phyloP scores from a whole-genome alignment of 2,888 invertebrate genomes.

The Harpagoxenus sublaevis region DNA sequence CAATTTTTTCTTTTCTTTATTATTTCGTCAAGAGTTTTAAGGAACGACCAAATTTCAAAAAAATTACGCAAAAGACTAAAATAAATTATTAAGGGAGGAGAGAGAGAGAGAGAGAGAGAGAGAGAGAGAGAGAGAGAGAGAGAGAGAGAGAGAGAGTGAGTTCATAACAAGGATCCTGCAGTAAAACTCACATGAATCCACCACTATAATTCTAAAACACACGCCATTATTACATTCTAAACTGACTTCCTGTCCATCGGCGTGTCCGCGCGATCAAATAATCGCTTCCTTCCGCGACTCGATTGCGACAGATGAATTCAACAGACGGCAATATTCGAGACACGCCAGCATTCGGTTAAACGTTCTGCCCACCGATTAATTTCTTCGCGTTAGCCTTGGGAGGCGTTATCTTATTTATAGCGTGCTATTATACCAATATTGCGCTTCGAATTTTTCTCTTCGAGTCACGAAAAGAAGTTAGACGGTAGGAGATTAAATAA shows the following conservation, averaged over 20 bases:
- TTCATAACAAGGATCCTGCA: neutral
- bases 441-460: conserved; percentile 28
- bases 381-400: conserved; percentile 62
- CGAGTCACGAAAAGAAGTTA: conserved; percentile 2
- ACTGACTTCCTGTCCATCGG: conserved; percentile 20
- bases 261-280: conserved; percentile 13
- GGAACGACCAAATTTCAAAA: neutral
- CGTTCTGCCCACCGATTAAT: conserved; percentile 59
- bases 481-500: neutral
- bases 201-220: conserved; percentile 6
- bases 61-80: neutral
- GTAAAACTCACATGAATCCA: neutral
- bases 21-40: neutral
- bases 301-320: conserved; percentile 51
- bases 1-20: neutral
- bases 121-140: too few relatives aligned
- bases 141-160: too few relatives aligned
- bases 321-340: conserved; percentile 46
- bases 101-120: too few relatives aligned
- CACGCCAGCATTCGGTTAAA: conserved; percentile 37
- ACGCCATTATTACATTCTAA: conserved; percentile 22
- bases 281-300: conserved; percentile 37
- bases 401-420: conserved; percentile 71
- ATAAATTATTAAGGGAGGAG: neutral
- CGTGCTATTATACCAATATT: conserved; percentile 56